A percentile compares a stretch with the other conserved stretches of the same genome.
Conservation (phyloP, 2,113 vertebrate genomes). For the Cheirogaleus medius region DNA sequence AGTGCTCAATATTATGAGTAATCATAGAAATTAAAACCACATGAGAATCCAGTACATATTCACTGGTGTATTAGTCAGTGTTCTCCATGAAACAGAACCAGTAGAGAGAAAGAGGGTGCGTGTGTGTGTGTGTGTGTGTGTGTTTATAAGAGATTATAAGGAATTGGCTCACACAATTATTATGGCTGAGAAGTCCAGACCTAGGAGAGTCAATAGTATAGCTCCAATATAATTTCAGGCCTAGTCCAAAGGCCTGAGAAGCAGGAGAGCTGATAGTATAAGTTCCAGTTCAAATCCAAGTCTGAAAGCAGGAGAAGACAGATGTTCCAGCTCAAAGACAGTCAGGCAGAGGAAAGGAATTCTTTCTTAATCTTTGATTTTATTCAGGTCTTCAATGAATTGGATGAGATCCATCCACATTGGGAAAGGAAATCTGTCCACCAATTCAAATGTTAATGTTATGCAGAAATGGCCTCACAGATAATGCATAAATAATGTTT, state of each 20-base stretch:
- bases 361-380: too few relatives aligned
- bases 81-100: not conserved
- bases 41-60: not conserved
- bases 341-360: too few relatives aligned
- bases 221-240: too few relatives aligned
- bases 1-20: not conserved
- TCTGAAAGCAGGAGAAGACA: too few relatives aligned
- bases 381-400: too few relatives aligned
- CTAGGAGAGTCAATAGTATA: not conserved
- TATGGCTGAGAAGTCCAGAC: not conserved
- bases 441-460: not conserved
- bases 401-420: too few relatives aligned
- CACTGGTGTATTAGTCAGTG: not conserved
- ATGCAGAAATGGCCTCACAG: not conserved
- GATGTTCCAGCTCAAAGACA: too few relatives aligned
- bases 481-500: not conserved
- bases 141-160: not conserved
- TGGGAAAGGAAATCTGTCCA: not conserved
- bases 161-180: not conserved
- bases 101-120: not conserved
- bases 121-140: too few relatives aligned
- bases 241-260: too few relatives aligned
- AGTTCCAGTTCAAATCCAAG: too few relatives aligned
- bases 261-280: too few relatives aligned
- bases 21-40: conserved; percentile 2